Conservation (phyloP, 2,888 invertebrate genomes). For the Watsonalla binaria region DNA sequence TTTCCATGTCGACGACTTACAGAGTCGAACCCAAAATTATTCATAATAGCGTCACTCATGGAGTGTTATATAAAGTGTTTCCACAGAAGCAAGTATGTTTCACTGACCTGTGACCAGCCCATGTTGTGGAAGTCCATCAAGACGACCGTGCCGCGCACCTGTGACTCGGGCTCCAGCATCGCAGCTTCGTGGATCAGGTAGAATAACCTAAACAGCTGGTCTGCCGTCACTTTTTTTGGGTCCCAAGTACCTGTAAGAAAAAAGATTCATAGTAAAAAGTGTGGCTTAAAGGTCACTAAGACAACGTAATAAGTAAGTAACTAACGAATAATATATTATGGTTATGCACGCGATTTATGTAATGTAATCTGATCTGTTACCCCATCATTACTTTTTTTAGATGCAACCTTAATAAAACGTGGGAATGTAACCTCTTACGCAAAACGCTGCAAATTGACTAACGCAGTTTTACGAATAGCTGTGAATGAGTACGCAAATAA, state of each 20-base stretch:
- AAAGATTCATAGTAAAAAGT: not conserved
- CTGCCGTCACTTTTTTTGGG: constrained; percentile 84
- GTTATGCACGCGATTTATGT: not conserved
- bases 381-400: not conserved
- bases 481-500: not conserved
- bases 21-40: not conserved
- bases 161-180: constrained; percentile 82
- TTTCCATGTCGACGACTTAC: too few relatives aligned
- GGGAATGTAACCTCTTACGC: not conserved
- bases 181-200: constrained; percentile 90
- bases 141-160: constrained; percentile 88
- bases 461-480: not conserved
- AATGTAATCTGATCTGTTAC: not conserved
- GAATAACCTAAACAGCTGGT: constrained; percentile 87
- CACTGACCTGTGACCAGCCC: constrained; percentile 83
- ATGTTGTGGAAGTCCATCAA: constrained; percentile 90
- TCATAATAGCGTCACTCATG: not conserved
- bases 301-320: not conserved
- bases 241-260: constrained; percentile 82
- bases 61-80: not conserved
- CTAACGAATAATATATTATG: not conserved
- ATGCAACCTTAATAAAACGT: not conserved
- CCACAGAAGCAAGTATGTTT: not conserved
- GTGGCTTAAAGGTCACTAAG: not conserved
- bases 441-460: not conserved